Percentiles rank a stretch among this genome's conserved stretches.
Conservation (phyloP, 2,797 vertebrate genomes). For the Chloroceryle amazona region DNA sequence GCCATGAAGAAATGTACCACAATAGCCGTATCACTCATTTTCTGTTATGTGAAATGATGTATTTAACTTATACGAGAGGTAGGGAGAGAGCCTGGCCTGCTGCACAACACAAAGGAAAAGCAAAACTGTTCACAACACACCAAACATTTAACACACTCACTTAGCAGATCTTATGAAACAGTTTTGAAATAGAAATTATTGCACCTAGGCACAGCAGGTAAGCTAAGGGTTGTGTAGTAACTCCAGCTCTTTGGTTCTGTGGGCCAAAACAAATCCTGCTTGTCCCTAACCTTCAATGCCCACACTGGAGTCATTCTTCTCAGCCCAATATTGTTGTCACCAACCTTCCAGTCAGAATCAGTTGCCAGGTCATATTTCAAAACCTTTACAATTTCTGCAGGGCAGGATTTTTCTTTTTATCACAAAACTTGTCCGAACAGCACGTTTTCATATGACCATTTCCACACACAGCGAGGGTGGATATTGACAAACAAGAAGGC, state of each 20-base stretch:
- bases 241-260: background rate
- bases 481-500: background rate
- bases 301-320: background rate
- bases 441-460: background rate
- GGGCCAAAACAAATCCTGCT: background rate
- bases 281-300: background rate
- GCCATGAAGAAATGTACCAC: background rate
- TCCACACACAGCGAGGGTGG: background rate
- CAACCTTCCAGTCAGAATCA: background rate
- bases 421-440: background rate
- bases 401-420: background rate
- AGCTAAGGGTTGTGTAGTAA: background rate
- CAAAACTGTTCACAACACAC: background rate
- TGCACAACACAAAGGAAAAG: background rate
- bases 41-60: background rate
- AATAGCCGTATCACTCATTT: background rate
- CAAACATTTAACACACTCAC: background rate
- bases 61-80: background rate
- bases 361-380: constrained; percentile 7
- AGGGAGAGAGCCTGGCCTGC: background rate
- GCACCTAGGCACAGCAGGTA: background rate
- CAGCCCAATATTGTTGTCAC: background rate
- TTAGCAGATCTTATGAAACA: background rate
- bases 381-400: background rate
- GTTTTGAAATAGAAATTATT: background rate